A percentile compares a stretch with the other conserved stretches of the same genome.
Conservation (phyloP, 1,140 invertebrate species). For the Drosophila lini region DNA sequence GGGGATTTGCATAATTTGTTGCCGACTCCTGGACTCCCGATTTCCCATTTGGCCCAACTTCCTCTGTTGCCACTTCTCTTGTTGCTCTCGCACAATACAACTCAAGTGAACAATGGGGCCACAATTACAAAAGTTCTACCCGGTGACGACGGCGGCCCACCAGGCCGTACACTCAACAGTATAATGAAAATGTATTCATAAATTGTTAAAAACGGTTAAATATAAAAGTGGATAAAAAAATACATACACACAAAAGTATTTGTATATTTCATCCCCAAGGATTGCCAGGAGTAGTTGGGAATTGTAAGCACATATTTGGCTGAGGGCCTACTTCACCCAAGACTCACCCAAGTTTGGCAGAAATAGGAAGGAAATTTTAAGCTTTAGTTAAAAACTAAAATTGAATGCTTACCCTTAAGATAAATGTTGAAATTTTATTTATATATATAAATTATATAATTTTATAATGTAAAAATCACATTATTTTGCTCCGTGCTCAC, state of each 20-base stretch:
- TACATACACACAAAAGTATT: background rate
- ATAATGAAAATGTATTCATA: background rate
- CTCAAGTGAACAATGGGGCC: constrained; percentile 54
- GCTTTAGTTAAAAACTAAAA: too few relatives aligned
- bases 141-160: constrained; percentile 7
- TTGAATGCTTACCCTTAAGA: too few relatives aligned
- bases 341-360: too few relatives aligned
- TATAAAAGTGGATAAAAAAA: background rate
- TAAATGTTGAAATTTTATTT: too few relatives aligned
- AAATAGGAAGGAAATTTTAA: too few relatives aligned
- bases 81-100: constrained; percentile 33
- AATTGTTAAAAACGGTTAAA: background rate
- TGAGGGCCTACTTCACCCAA: too few relatives aligned
- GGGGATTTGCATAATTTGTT: constrained; percentile 76
- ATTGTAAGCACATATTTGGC: background rate
- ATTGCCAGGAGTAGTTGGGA: too few relatives aligned
- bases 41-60: constrained; percentile 10
- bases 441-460: too few relatives aligned
- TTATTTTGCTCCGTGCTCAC: background rate
- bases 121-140: constrained; percentile 55
- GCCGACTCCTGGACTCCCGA: constrained; percentile 28
- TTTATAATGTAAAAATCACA: background rate
- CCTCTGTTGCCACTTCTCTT: constrained; percentile 24
- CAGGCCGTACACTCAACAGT: constrained; percentile 9
- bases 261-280: too few relatives aligned